phyloP scores from a whole-genome alignment of 2,888 invertebrate genomes.

The Phaedon cochleariae region DNA sequence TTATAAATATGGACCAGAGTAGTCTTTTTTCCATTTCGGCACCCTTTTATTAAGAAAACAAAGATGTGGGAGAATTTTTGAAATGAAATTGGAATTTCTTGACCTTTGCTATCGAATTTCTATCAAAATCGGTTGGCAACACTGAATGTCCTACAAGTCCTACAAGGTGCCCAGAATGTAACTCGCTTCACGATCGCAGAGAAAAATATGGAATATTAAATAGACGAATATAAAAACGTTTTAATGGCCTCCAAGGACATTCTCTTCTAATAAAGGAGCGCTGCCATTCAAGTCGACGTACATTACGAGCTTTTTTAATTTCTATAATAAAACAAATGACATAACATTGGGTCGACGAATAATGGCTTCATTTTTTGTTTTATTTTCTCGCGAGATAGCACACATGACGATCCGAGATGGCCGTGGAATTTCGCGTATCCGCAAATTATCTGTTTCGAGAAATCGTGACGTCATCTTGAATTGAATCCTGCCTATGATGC shows the following conservation, averaged over 20 bases:
- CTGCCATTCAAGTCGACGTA: not conserved
- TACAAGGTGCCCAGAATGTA: no score
- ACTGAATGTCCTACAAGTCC: no score
- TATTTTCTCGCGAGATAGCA: not conserved
- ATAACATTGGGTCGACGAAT: not conserved
- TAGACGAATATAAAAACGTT: not conserved
- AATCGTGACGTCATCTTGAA: not conserved
- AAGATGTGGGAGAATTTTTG: no score
- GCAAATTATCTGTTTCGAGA: not conserved
- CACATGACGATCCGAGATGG: not conserved
- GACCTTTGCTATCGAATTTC: no score
- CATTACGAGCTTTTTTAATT: constrained; percentile 12
- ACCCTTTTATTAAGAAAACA: no score
- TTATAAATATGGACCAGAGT: no score
- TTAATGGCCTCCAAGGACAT: constrained; percentile 8
- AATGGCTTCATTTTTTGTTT: constrained; percentile 7
- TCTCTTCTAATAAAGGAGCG: constrained; percentile 3
- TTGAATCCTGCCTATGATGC: no score
- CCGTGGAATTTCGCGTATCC: not conserved
- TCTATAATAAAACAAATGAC: constrained; percentile 14
- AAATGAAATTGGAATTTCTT: no score
- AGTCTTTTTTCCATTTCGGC: no score
- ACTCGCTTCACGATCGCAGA: no score
- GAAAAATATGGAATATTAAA: constrained; percentile 1
- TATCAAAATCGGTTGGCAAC: no score